Percentiles rank a stretch among this genome's conserved stretches.
phyloP scores from a whole-genome alignment of 2,797 vertebrate species.

The Gadopsis marmoratus region DNA sequence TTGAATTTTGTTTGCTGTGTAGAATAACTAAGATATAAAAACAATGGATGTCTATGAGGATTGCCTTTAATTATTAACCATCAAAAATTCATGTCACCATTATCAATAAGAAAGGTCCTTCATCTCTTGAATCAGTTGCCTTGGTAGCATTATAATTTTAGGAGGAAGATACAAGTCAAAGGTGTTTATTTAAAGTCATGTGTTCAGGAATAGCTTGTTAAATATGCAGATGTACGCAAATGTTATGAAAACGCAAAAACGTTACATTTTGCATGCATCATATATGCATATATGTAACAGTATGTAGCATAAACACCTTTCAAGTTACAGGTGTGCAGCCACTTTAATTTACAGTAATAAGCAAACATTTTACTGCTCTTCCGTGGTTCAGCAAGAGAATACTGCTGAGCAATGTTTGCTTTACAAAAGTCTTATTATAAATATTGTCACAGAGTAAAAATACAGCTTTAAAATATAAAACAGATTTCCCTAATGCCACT shows the following conservation, averaged over 20 bases:
- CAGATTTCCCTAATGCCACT: constrained; percentile 35
- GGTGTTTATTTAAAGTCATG: background rate
- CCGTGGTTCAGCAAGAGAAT: background rate
- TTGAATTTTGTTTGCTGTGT: background rate
- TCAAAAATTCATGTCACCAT: background rate
- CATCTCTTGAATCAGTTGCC: background rate
- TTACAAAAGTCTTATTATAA: constrained; percentile 12
- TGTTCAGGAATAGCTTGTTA: background rate
- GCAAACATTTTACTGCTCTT: background rate
- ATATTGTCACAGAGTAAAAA: constrained; percentile 16
- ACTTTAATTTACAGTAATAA: background rate
- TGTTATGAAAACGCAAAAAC: background rate
- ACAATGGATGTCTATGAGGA: background rate
- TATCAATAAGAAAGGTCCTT: background rate
- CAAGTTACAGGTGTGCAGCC: background rate
- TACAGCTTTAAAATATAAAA: constrained; percentile 36
- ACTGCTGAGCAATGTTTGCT: background rate
- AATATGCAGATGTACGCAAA: background rate
- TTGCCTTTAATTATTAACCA: too few species aligned
- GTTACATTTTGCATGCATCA: background rate
- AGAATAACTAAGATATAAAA: background rate
- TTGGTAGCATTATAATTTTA: background rate
- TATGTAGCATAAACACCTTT: background rate
- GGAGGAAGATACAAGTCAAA: background rate
- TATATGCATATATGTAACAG: too few species aligned